These are phyloP conservation scores for Gnathonemus echidnorhynchus DNA, from an alignment of 2,113 vertebrate species.

Conservation along the genomic window DNA sequence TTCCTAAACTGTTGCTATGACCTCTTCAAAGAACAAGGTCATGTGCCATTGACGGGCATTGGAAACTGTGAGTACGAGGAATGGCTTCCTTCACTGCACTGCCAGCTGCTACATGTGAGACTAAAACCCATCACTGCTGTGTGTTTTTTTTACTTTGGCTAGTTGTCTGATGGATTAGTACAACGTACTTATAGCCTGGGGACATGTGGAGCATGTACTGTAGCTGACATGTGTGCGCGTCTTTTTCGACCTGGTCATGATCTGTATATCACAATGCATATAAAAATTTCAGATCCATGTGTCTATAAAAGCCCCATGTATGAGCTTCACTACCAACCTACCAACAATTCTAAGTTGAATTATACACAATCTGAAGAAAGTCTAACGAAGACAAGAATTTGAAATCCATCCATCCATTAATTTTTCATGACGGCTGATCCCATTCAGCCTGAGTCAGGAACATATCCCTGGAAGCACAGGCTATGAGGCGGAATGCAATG, in stretches of 20 bases:
- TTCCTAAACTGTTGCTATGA: neutral
- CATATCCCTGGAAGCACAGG: neutral
- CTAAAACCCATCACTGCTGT: neutral
- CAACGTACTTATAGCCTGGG: neutral
- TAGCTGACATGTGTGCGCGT: neutral
- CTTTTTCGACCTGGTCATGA: neutral
- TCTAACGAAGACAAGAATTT: neutral
- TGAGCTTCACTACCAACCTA: neutral
- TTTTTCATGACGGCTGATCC: neutral
- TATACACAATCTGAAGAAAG: neutral
- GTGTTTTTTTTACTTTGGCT: neutral
- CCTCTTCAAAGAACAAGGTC: neutral
- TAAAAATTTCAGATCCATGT: neutral
- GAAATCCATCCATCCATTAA: neutral
- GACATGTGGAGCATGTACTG: neutral
- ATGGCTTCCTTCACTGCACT: neutral
- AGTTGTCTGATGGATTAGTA: neutral
- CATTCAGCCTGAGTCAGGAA: neutral
- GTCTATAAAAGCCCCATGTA: neutral
- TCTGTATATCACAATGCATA: neutral
- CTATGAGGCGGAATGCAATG: neutral
- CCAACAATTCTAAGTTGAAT: neutral
- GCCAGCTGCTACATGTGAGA: neutral
- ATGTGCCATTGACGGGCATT: neutral
- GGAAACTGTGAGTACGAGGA: neutral